Evolutionary conservation across 2,888 invertebrate species (phyloP), one percentile per base, ranked within the genome.

Genomic region (Cosmia trapezina): DNA sequence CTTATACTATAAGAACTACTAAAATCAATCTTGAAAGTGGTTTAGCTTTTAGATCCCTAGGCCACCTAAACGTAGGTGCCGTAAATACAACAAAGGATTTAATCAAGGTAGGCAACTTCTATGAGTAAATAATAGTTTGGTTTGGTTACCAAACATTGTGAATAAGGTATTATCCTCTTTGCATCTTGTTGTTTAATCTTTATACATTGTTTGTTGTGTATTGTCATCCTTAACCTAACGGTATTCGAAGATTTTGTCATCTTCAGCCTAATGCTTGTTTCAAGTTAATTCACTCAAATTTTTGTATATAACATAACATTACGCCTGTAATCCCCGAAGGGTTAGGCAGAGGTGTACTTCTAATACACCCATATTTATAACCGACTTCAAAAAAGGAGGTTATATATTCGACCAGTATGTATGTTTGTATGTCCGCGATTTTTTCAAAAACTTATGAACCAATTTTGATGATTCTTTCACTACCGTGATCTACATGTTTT

Each of bases 71-170:
- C 7, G 7, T 59, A 41, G 51, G 17, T 59, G 43, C 49, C 49
- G 7, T 61, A 28, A 76, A 76, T 22, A 33, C 56, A 28, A 81
- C 78, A 78, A 78, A 81, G 81, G 78, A 68, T 78, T 76, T 81
- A 76, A 76, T 81, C 68, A 81, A 51, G 57, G 37, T 28, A 47
- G 43, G 28, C n/a, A 17, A 33, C 33, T 41, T 56, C 5, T 37
- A 59, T 28, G 22, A 75, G 45, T 41, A 41, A 60, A 73, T 63
- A 75, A 60, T 60, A 64, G 37, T 75, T 49, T 0, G 81, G 81
- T 65, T 45, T 51, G 11, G 22, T 47, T 54, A 19, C 51, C 33
- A 53, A 43, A 12, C 71, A 7, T 43, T 45, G 60, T 14, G 79
- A 45, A 45, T 61, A 73, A 45, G 45, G 37, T 73, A 62, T 71